Conservation (phyloP, 2,797 vertebrate species). For the Tadarida brasiliensis region DNA sequence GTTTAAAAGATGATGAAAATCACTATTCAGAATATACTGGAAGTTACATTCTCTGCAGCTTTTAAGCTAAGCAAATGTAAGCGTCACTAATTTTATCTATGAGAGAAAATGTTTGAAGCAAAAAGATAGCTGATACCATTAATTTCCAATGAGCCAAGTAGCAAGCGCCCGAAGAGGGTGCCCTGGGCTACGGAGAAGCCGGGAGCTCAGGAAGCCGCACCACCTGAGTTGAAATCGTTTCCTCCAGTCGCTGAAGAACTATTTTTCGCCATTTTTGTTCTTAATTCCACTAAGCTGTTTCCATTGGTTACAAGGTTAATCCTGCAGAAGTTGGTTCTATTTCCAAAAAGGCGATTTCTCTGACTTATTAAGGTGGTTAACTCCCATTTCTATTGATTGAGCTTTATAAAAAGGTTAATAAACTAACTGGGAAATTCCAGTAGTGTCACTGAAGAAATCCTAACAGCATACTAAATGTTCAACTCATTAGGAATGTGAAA, state of each 20-base stretch:
- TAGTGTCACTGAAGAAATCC: background rate
- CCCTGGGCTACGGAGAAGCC: rapidly evolving
- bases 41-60: background rate
- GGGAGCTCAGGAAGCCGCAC: rapidly evolving
- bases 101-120: background rate
- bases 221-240: rapidly evolving
- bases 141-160: background rate
- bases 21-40: background rate
- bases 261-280: rapidly evolving
- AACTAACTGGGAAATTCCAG: background rate
- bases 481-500: background rate
- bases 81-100: background rate
- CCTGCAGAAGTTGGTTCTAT: background rate
- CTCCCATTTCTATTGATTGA: background rate
- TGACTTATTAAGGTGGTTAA: background rate
- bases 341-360: background rate
- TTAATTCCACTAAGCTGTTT: background rate
- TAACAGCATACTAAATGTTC: background rate
- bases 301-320: rapidly evolving
- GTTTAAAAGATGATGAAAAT: background rate
- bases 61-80: background rate
- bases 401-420: background rate
- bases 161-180: rapidly evolving
- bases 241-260: background rate
- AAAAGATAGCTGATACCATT: rapidly evolving